Percentiles rank a stretch among this genome's conserved stretches.
Conservation (phyloP, 2,888 invertebrate genomes). For the Sipha maydis region DNA sequence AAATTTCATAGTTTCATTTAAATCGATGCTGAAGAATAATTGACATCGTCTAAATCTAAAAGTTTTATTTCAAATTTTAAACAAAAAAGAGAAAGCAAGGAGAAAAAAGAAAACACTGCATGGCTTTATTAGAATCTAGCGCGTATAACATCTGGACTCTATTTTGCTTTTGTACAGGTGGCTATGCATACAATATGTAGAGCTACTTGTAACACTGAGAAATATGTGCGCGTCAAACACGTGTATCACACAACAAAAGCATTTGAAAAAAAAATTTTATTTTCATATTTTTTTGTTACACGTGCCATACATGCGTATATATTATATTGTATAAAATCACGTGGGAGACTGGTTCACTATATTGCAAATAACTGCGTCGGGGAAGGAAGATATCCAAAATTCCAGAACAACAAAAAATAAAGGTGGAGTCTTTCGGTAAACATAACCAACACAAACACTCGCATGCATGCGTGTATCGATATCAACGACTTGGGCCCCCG, state of each 20-base stretch:
- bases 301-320: too few species aligned
- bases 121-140: too few species aligned
- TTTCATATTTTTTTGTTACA: too few species aligned
- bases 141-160: too few species aligned
- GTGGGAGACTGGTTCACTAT: not conserved
- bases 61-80: not conserved
- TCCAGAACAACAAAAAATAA: not conserved
- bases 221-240: too few species aligned
- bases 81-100: not conserved
- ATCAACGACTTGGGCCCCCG: constrained; percentile 14
- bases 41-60: not conserved
- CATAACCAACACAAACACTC: not conserved
- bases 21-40: not conserved
- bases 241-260: too few species aligned
- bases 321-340: not conserved
- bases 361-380: not conserved
- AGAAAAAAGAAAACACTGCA: not conserved
- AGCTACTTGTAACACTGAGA: too few species aligned
- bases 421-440: constrained; percentile 3
- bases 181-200: too few species aligned
- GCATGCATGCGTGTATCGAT: not conserved
- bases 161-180: too few species aligned
- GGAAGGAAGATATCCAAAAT: constrained; percentile 6
- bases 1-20: not conserved
- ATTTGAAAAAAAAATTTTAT: too few species aligned